Evolutionary conservation across 2,888 invertebrate species (phyloP), one percentile per base, ranked within the genome.

Genomic region (Napeogenes inachia): DNA sequence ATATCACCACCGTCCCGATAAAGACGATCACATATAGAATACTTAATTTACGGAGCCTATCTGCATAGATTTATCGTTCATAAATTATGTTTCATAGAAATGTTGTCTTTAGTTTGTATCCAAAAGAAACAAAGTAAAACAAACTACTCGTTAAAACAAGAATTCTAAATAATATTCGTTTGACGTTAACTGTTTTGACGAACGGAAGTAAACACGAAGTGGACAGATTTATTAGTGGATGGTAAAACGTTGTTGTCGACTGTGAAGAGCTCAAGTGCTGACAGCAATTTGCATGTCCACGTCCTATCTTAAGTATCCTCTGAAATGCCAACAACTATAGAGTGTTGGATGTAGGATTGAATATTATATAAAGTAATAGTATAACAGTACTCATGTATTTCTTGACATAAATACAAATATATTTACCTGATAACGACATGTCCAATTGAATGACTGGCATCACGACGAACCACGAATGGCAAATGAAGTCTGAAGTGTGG

Each of bases 401-500:
- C 38, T 38, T 38, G 38, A 38, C 5, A 38, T 38, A 21, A 21
- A 38, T 38, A 10, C 10, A 42, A 42, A 42, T 42, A 42, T 42
- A 42, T 42, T 91, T 83, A 97, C 97, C 95, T 95, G 73, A 98
- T 94, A 66, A 96, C 95, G 77, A 98, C 95, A 54, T 95, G 95
- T 62, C 96, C 94, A 68, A 96, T 93, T 56, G 93, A 91, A 71
- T 92, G 89, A 71, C 92, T 92, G 32, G 93, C 90, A 73, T 93
- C 94, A 62, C 95, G 93, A 68, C 94, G 94, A 63, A 98, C 92
- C 76, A 97, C 97, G 42, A 97, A 97, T 1, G 98, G 98, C 33
- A 98, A 93, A 84, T 98, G 97, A 73, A 98, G 92, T 75, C 96
- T 94, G 45, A 97, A 96, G 77, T 96, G 94, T 3, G 98, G 98